These are phyloP conservation scores for Pristis pectinata DNA, from an alignment of 2,797 vertebrate species.

Conservation along the genomic window DNA sequence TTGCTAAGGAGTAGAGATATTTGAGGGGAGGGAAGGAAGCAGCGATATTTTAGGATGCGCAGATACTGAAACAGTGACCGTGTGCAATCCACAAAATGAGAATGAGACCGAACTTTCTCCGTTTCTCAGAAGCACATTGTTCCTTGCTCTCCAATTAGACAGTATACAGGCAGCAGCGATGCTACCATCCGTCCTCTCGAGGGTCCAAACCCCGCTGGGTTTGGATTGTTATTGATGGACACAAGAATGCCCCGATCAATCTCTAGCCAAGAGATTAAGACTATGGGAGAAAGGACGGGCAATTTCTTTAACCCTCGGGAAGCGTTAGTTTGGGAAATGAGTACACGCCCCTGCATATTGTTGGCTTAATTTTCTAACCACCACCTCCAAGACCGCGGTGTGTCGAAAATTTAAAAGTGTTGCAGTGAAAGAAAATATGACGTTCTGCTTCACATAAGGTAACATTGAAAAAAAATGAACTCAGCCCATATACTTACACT, in stretches of 20 bases:
- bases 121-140: neutral
- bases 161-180: neutral
- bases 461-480: neutral
- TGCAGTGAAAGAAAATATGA: neutral
- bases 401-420: neutral
- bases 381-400: neutral
- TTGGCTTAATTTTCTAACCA: neutral
- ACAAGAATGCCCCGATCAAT: neutral
- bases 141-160: neutral
- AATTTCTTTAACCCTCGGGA: neutral
- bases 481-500: slow-evolving; percentile 59
- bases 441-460: neutral
- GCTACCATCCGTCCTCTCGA: neutral
- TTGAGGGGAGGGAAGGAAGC: no score
- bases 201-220: neutral
- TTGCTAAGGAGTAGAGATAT: no score
- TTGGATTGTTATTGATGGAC: neutral
- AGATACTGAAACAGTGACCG: neutral
- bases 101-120: neutral
- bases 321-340: neutral
- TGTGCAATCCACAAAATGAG: neutral
- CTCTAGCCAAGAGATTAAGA: neutral
- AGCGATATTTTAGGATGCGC: neutral
- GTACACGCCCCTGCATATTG: neutral
- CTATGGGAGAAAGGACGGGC: neutral